Evolutionary conservation across 2,113 vertebrate species (phyloP).

Genomic region (Tenrec ecaudatus): DNA sequence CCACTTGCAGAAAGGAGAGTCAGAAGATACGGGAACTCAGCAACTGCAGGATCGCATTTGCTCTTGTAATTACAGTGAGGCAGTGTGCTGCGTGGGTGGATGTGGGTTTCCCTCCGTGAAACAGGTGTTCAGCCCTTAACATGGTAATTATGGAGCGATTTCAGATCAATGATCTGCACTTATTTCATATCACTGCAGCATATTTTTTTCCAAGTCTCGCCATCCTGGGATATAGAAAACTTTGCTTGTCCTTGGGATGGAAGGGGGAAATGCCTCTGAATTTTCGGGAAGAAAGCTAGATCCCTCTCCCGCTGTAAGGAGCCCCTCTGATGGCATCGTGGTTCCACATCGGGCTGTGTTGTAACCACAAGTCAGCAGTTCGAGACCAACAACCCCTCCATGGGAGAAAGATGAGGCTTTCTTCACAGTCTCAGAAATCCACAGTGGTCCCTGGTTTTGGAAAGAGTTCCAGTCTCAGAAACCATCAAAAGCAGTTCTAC

Average conservation of each 20-base stretch:
- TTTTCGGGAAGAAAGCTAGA: conserved; percentile 65
- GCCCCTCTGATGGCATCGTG: too few relatives aligned
- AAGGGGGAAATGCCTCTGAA: conserved; percentile 56
- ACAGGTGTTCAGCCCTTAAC: conserved; percentile 83
- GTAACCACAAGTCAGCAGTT: too few relatives aligned
- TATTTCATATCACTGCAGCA: conserved; percentile 66
- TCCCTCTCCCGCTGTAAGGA: conserved; percentile 24
- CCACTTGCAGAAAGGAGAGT: background rate
- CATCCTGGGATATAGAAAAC: conserved; percentile 70
- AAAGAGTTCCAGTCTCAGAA: too few relatives aligned
- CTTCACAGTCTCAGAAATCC: too few relatives aligned
- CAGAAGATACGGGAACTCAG: conserved; percentile 44
- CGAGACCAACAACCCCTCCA: too few relatives aligned
- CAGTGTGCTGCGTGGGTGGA: conserved; percentile 49
- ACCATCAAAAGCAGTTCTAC: too few relatives aligned
- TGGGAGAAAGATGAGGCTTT: too few relatives aligned
- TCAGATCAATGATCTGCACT: conserved; percentile 79
- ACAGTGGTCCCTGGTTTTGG: too few relatives aligned
- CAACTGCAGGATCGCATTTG: conserved; percentile 57
- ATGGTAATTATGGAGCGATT: conserved; percentile 77
- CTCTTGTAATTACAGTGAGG: conserved; percentile 64
- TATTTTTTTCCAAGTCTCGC: conserved; percentile 68
- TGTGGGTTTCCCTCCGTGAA: conserved; percentile 56
- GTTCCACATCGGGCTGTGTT: too few relatives aligned
- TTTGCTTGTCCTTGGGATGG: conserved; percentile 64